Conservation (phyloP, 2,888 invertebrate species). For the Tiphia femorata region DNA sequence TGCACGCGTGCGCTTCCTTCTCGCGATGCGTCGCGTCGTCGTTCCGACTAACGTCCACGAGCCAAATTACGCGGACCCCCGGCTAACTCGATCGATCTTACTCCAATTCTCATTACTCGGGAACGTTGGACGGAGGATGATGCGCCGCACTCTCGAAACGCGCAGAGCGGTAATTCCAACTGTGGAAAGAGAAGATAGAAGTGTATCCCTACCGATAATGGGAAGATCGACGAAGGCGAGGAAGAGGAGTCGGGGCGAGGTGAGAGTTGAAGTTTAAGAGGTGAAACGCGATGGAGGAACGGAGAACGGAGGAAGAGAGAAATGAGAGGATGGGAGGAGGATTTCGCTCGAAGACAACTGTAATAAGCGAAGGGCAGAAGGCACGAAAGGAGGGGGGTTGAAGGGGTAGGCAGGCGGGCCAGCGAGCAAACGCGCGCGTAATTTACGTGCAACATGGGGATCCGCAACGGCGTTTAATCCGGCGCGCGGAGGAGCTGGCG, state of each 20-base stretch:
- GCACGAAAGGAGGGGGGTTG: constrained; percentile 11
- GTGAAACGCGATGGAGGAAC: constrained; percentile 15
- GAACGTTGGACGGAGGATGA: no score
- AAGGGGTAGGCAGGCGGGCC: constrained; percentile 2
- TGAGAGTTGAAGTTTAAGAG: not conserved
- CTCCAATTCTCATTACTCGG: no score
- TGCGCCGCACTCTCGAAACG: no score
- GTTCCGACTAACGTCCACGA: no score
- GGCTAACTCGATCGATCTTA: no score
- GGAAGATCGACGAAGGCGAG: not conserved
- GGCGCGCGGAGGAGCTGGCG: constrained; percentile 52
- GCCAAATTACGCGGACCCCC: no score
- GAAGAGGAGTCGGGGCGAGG: constrained; percentile 3
- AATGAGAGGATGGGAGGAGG: constrained; percentile 1
- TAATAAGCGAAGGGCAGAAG: constrained; percentile 48
- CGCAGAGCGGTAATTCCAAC: no score
- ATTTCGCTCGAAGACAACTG: constrained; percentile 46
- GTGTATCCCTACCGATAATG: no score
- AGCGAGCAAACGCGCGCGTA: constrained; percentile 41
- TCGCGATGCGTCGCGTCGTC: no score
- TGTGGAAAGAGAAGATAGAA: no score
- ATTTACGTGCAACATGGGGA: constrained; percentile 61
- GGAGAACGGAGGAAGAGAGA: constrained; percentile 21
- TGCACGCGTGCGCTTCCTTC: no score
- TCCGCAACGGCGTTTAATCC: constrained; percentile 58